Evolutionary conservation across 2,113 vertebrate genomes (phyloP), one percentile per base, ranked within the genome.

Genomic region (human (Homo sapiens)): DNA sequence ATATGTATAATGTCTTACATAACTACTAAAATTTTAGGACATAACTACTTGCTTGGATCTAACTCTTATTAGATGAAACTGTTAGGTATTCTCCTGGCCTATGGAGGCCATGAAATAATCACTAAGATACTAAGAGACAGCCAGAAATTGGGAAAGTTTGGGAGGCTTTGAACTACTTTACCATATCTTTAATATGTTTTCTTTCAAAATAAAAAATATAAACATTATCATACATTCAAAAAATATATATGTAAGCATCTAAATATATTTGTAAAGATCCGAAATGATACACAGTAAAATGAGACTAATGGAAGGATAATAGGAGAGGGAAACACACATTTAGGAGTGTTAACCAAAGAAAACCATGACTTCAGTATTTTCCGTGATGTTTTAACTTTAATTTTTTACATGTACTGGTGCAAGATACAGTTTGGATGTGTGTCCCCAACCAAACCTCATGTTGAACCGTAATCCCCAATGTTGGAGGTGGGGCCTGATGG

Each of bases 231-330:
- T 38, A 12, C 83, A 93, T 61, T 75, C 43, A 59, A 90, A 85
- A 32, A 68, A 48, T 50, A 79, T 2, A 43, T 59, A 32, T 35
- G n/a, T 23, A 95, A 91, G 48, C 66, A 93, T 40, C 48, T 97
- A 92, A 92, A 82, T 76, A 52, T n/a, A 79, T 55, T 84, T 97
- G 80, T 86, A 79, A 85, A 45, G 27, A 70, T 38, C n/a, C 70
- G 18, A 93, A 81, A n/a, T 10, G 22, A 40, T 70, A 80, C 4
- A 88, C 38, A 40, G 12, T 73, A 66, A 95, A 93, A 48, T 43
- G 23, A 83, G 38, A 59, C 35, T 20, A 66, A 8, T 72, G 52
- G n/a, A 23, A 35, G 12, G 27, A 7, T 45, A 81, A 59, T 23
- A 50, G n/a, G 1, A 9, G 32, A 18, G 8, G 18, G 35, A 6